Conservation (phyloP, 2,113 vertebrate genomes). For the Vimba vimba region DNA sequence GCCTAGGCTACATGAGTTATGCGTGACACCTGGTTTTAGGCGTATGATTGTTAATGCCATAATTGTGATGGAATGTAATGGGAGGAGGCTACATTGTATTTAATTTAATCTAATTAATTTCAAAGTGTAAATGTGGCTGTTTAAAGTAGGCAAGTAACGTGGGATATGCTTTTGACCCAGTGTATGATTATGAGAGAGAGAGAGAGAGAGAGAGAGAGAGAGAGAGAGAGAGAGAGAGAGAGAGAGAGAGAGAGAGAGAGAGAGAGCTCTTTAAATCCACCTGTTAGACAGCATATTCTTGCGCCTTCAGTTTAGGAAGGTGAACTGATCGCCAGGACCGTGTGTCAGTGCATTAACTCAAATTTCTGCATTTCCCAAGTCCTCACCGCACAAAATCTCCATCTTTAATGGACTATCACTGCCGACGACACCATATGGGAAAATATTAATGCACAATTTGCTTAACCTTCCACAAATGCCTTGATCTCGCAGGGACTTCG, state of each 20-base stretch:
- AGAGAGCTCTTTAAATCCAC: conserved; percentile 68
- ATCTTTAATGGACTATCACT: conserved; percentile 61
- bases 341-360: not conserved
- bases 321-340: conserved; percentile 4
- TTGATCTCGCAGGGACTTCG: conserved; percentile 41
- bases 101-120: not conserved
- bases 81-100: not conserved
- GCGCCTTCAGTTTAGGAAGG: conserved; percentile 43
- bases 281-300: conserved; percentile 64
- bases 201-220: not conserved
- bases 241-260: conserved; percentile 4
- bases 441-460: conserved; percentile 27
- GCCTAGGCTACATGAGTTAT: not conserved
- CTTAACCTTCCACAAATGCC: conserved; percentile 12
- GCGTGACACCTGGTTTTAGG: not conserved
- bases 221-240: not conserved
- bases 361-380: conserved; percentile 1
- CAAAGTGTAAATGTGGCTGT: not conserved
- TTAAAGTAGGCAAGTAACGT: not conserved
- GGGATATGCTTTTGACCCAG: not conserved
- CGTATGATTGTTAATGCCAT: not conserved
- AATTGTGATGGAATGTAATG: not conserved
- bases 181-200: not conserved
- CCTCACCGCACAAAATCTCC: not conserved
- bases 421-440: not conserved